Base-by-base conservation (phyloP, 2,797 vertebrate species). In the Hippocampus kuda region DNA sequence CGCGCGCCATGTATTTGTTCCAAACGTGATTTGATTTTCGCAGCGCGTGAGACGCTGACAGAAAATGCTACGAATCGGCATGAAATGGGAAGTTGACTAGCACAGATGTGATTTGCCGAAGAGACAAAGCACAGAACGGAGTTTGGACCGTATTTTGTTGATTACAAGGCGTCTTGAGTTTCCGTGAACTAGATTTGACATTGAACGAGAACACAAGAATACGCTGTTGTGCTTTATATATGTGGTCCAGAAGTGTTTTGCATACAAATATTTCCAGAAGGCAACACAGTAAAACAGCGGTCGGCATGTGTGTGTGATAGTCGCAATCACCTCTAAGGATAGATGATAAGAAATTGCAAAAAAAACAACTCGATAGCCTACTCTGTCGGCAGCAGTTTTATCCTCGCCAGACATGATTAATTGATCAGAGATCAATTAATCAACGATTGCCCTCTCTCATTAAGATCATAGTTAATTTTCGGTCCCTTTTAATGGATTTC, bases 21-120 rank as follows among this genome's bases (percentile, higher is more conserved):
- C 44, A 48, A 65, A 48, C 44, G 15, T 46, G 24, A 65, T 65
- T 65, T 3, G 15, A 49, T 65, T 27, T 46, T 65, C 24, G 26
- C 24, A 34, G n/a, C 5, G 63, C 63, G 27, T 26, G n/a, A 65
- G 24, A 65, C 10, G 13, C 42, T 65, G 24, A 48, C 16, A 65
- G 63, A 48, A 48, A 65, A 48, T 48, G 24, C 42, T 48, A 3
- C 9, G 15, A 65, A 65, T 65, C 42, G 8, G 63, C 24, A 9
- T 65, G 44, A 65, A 65, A 49, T 65, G 15, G 44, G 59, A 65
- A 46, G 42, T 12, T 16, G 44, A 65, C 44, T 44, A 49, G 44
- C 7, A 48, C 63, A 15, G 42, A 65, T 65, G 24, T 4, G 63
- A 65, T 65, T 27, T 65, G 4, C 48, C 18, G 63, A 48, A 65